Evolutionary conservation across 2,797 vertebrate genomes (phyloP).

Genomic region (Melanotaenia nigrans): DNA sequence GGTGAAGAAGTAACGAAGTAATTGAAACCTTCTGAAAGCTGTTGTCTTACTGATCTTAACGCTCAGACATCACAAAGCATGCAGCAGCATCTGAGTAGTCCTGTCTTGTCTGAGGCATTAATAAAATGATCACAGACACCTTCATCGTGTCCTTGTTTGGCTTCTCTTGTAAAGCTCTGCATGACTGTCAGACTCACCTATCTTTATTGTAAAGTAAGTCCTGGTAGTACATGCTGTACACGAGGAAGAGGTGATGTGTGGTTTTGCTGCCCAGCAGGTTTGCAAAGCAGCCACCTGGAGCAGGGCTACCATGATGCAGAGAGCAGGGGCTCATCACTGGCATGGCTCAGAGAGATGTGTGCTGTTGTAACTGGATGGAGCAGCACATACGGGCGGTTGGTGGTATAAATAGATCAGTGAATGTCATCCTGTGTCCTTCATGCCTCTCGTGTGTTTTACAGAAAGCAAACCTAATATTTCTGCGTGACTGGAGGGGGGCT

Average conservation of each 20-base stretch:
- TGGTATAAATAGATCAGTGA: constrained; percentile 57
- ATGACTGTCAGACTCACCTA: neutral
- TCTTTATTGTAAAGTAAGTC: neutral
- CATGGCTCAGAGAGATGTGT: constrained; percentile 18
- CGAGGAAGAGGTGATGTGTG: constrained; percentile 12
- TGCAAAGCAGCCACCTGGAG: constrained; percentile 30
- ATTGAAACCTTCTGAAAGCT: neutral
- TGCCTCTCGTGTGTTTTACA: constrained; percentile 17
- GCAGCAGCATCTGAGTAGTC: neutral
- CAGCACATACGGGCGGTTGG: constrained; percentile 32
- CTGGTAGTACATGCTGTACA: constrained; percentile 21
- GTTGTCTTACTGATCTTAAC: neutral
- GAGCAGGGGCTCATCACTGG: constrained; percentile 8
- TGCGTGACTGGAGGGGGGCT: neutral
- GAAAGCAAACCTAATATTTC: constrained; percentile 12
- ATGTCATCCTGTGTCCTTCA: constrained; percentile 33
- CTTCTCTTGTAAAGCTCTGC: neutral
- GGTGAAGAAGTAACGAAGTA: neutral
- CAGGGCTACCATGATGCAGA: constrained; percentile 14
- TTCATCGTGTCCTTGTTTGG: constrained; percentile 6
- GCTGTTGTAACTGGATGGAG: constrained; percentile 26
- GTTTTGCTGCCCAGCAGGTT: constrained; percentile 43
- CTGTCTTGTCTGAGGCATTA: neutral
- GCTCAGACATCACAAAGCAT: neutral
- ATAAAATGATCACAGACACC: constrained; percentile 11